phyloP scores from a whole-genome alignment of 2,113 vertebrate species.

The Lasiurus borealis region DNA sequence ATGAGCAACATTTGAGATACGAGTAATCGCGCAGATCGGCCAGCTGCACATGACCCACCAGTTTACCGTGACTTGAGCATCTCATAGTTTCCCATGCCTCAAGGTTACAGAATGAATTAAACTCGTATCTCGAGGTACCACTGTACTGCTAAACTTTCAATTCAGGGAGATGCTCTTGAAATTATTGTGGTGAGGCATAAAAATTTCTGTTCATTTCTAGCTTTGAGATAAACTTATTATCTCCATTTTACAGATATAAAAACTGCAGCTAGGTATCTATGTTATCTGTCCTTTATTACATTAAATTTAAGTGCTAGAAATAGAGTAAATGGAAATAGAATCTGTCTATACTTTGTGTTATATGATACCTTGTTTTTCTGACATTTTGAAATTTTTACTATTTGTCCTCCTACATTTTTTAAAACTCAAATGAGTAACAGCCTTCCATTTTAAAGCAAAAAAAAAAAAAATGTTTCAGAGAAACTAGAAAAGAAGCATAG shows the following conservation, averaged over 20 bases:
- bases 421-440: neutral
- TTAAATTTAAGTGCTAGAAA: neutral
- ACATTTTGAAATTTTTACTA: neutral
- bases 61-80: no score
- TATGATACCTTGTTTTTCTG: neutral
- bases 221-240: neutral
- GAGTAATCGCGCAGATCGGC: no score
- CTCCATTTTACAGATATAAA: neutral
- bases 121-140: no score
- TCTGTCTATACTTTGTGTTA: neutral
- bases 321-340: neutral
- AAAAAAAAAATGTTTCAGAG: neutral
- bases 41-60: no score
- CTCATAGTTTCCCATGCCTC: no score
- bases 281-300: neutral
- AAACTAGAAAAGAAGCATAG: neutral
- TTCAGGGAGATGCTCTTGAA: slow-evolving; percentile 13
- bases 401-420: neutral
- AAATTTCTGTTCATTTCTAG: neutral
- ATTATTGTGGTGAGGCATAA: neutral
- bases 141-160: neutral
- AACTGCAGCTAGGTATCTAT: neutral
- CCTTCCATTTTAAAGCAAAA: neutral
- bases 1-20: no score
- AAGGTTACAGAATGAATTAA: no score